These are phyloP conservation scores for Trichopria drosophilae DNA, from an alignment of 2,888 invertebrate genomes.

Conservation along the genomic window DNA sequence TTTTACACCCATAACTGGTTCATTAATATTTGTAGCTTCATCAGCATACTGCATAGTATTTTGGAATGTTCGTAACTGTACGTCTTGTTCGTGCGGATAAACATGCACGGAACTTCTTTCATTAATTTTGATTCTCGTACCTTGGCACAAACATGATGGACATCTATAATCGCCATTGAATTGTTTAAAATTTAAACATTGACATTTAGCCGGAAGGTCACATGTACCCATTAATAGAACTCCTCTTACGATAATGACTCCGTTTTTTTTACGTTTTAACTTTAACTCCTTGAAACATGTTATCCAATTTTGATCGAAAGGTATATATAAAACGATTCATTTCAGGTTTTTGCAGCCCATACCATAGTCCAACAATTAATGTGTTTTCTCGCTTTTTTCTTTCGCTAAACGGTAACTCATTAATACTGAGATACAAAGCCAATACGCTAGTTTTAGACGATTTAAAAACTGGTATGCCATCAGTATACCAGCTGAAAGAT, in stretches of 20 bases:
- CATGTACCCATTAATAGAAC: constrained; percentile 24
- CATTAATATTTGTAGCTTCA: constrained; percentile 20
- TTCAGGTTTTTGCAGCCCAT: constrained; percentile 12
- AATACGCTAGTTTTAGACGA: constrained; percentile 17
- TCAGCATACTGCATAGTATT: constrained; percentile 23
- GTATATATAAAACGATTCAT: constrained; percentile 15
- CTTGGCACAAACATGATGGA: constrained; percentile 23
- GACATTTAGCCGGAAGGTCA: constrained; percentile 31
- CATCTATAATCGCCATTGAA: constrained; percentile 34
- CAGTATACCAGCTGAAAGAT: constrained; percentile 30
- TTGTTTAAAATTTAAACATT: constrained; percentile 30
- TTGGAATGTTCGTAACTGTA: constrained; percentile 20
- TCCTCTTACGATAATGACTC: constrained; percentile 16
- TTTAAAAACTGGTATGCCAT: constrained; percentile 28
- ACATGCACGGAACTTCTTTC: constrained; percentile 20
- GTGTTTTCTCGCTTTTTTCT: constrained; percentile 17
- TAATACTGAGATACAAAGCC: constrained; percentile 21
- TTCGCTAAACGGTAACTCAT: constrained; percentile 9
- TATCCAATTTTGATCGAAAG: constrained; percentile 8
- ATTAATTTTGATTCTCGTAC: constrained; percentile 16
- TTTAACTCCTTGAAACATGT: constrained; percentile 3
- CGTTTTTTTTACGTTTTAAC: constrained; percentile 11
- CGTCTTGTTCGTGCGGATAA: constrained; percentile 28
- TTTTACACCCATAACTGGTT: constrained; percentile 26
- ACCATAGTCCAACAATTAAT: constrained; percentile 11